A percentile compares a stretch with the other conserved stretches of the same genome.
Evolutionary conservation across 2,113 vertebrate species (phyloP).

Genomic region (Hemiscyllium ocellatum): DNA sequence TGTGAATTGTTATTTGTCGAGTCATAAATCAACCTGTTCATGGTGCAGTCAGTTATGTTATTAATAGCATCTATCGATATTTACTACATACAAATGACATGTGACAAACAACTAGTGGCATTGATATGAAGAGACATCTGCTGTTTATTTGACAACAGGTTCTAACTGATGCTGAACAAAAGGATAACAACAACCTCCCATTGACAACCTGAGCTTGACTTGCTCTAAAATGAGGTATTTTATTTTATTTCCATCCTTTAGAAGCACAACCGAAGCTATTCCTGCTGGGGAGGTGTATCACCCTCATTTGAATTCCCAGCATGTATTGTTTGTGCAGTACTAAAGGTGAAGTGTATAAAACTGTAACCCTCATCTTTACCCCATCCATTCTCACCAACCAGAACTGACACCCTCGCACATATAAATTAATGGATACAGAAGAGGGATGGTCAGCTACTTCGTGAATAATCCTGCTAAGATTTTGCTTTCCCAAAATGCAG

Average conservation of each 20-base stretch:
- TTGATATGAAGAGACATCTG: background rate
- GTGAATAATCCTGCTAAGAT: background rate
- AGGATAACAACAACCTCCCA: background rate
- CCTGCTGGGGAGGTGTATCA: background rate
- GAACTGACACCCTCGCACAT: background rate
- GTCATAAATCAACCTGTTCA: background rate
- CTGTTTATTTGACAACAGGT: background rate
- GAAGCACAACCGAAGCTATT: background rate
- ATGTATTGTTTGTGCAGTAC: background rate
- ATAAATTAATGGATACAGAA: background rate
- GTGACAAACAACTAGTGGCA: background rate
- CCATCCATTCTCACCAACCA: background rate
- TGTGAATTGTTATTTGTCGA: background rate
- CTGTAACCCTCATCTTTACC: background rate
- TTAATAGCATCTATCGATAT: background rate
- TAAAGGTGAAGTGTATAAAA: background rate
- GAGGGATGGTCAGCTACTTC: background rate
- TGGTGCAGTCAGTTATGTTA: background rate
- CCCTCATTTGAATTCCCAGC: background rate
- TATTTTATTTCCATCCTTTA: background rate
- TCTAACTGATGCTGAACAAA: background rate
- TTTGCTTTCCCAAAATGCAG: no score
- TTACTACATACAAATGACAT: background rate
- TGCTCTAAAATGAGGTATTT: background rate
- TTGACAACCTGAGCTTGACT: background rate